These are phyloP conservation scores for Nasua narica DNA, from an alignment of 2,797 vertebrate genomes.

Conservation along the genomic window DNA sequence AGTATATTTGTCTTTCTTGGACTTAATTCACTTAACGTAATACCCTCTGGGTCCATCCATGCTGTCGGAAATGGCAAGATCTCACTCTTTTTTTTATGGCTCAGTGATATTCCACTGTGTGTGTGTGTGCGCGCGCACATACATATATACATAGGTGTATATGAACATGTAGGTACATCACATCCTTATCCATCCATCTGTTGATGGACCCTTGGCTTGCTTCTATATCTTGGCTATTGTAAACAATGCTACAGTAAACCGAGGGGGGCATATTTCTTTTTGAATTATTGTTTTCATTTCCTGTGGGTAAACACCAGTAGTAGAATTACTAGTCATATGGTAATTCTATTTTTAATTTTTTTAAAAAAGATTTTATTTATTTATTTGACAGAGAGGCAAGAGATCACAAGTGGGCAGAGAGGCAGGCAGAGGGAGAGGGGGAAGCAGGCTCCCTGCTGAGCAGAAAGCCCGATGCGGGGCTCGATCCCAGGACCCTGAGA, in stretches of 20 bases:
- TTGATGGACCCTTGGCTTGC: background rate
- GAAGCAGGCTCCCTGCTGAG: too few relatives aligned
- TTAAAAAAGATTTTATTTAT: too few relatives aligned
- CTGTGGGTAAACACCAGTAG: background rate
- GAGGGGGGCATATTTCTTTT: background rate
- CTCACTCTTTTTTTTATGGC: background rate
- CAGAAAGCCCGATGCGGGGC: too few relatives aligned
- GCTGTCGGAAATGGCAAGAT: background rate
- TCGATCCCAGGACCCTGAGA: too few relatives aligned
- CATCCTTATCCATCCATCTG: background rate
- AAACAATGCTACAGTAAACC: background rate
- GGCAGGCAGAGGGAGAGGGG: too few relatives aligned
- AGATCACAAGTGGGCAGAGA: too few relatives aligned
- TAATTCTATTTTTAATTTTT: background rate
- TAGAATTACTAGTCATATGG: background rate
- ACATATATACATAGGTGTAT: background rate
- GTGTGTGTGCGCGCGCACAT: too few relatives aligned
- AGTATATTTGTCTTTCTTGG: background rate
- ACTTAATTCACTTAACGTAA: background rate
- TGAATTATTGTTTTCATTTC: background rate
- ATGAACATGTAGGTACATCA: background rate
- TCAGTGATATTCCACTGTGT: background rate
- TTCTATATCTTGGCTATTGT: background rate
- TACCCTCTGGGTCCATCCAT: background rate
- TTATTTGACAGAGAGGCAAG: too few relatives aligned